Conservation (phyloP, 2,113 vertebrate genomes). For the Anarrhichthys ocellatus region DNA sequence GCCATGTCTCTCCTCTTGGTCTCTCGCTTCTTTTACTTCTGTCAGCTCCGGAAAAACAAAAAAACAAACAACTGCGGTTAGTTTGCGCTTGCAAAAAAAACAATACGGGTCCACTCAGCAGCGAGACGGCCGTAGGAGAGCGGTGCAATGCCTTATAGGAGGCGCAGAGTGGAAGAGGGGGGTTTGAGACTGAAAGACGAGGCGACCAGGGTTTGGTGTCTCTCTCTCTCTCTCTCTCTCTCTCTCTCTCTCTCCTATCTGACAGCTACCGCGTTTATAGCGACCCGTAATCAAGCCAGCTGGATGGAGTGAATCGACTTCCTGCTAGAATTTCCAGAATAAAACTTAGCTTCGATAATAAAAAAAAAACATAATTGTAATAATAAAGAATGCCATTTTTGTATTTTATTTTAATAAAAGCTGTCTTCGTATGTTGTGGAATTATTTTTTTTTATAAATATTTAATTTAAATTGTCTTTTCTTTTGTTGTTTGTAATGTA, state of each 20-base stretch:
- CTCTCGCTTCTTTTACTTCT: constrained; percentile 41
- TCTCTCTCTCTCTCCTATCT: constrained; percentile 45
- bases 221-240: background rate
- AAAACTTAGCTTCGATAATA: constrained; percentile 4
- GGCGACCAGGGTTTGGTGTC: constrained; percentile 15
- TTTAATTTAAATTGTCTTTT: too few species aligned
- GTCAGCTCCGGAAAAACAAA: constrained; percentile 24
- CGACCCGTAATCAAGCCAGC: background rate
- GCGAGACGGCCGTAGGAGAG: constrained; percentile 58
- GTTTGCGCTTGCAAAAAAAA: background rate
- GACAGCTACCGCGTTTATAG: constrained; percentile 53
- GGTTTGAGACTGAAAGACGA: constrained; percentile 35
- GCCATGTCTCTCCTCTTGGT: constrained; percentile 86
- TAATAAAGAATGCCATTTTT: background rate
- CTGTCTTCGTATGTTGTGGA: background rate
- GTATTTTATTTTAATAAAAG: too few species aligned
- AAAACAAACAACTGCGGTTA: background rate
- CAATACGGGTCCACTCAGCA: constrained; percentile 56
- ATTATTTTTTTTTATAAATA: too few species aligned
- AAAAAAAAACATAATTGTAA: background rate
- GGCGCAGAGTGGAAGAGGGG: constrained; percentile 44
- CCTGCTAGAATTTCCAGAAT: constrained; percentile 2
- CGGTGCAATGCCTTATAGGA: constrained; percentile 29
- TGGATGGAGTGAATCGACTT: background rate
- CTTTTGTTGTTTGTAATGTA: too few species aligned